phyloP scores from a whole-genome alignment of 2,113 vertebrate genomes.

The Psilopogon haemacephalus region DNA sequence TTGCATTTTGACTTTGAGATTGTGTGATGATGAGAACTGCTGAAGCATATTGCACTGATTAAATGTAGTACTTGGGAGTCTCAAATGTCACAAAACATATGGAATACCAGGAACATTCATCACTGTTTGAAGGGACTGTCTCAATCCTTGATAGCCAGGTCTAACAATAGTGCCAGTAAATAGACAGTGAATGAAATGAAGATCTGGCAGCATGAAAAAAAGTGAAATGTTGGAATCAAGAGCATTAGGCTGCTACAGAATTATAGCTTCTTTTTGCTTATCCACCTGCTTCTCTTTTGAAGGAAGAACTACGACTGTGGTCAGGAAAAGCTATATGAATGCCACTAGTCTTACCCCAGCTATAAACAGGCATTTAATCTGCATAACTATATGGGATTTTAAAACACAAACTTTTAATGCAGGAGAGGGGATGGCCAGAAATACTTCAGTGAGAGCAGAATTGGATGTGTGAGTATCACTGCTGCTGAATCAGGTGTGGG shows the following conservation, averaged over 20 bases:
- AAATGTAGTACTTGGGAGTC: slow-evolving; percentile 48
- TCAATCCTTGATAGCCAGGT: slow-evolving; percentile 60
- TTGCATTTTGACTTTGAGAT: slow-evolving; percentile 64
- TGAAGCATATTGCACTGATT: slow-evolving; percentile 63
- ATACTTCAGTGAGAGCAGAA: not conserved
- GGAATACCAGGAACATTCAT: slow-evolving; percentile 50
- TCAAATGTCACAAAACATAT: slow-evolving; percentile 67
- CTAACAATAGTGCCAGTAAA: slow-evolving; percentile 8
- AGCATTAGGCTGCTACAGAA: not conserved
- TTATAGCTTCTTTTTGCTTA: not conserved
- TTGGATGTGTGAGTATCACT: not conserved
- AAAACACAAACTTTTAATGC: not conserved
- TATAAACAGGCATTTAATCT: not conserved
- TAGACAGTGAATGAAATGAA: slow-evolving; percentile 12
- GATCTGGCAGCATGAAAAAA: not conserved
- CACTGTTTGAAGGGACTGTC: slow-evolving; percentile 40
- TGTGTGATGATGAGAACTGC: slow-evolving; percentile 33
- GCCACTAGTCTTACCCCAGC: not conserved
- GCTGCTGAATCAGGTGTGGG: not conserved
- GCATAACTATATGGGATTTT: not conserved
- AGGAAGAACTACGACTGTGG: not conserved
- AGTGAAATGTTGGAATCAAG: not conserved
- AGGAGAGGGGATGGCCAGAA: not conserved
- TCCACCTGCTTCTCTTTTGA: not conserved
- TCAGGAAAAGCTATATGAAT: not conserved